phyloP scores from a whole-genome alignment of 2,888 invertebrate species.

The Heliconius ismenius region DNA sequence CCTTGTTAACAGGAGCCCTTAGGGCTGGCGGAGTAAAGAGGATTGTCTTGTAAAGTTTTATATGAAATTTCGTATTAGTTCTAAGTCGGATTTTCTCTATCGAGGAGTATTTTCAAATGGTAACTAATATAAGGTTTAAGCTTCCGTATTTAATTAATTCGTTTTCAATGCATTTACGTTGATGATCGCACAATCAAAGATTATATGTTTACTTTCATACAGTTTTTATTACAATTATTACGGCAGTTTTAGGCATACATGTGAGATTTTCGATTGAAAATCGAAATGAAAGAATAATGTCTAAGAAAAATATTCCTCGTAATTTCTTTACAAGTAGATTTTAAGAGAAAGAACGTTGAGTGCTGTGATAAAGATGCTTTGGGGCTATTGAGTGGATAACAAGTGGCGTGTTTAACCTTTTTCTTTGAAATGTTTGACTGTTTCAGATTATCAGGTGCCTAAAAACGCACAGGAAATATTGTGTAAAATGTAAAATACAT shows the following conservation, averaged over 20 bases:
- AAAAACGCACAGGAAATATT: slow-evolving; percentile 38
- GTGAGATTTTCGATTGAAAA: neutral
- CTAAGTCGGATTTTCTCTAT: slow-evolving; percentile 52
- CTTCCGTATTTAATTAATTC: neutral
- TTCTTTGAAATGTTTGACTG: slow-evolving; percentile 31
- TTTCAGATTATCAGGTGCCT: slow-evolving; percentile 42
- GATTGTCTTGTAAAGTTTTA: slow-evolving; percentile 46
- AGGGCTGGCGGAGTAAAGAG: slow-evolving; percentile 35
- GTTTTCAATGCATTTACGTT: neutral
- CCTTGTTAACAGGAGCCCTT: slow-evolving; percentile 28
- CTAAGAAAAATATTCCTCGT: slow-evolving; percentile 17
- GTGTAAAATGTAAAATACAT: slow-evolving; percentile 2
- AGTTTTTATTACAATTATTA: neutral
- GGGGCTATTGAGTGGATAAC: slow-evolving; percentile 55
- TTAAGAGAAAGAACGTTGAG: slow-evolving; percentile 64
- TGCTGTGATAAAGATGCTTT: slow-evolving; percentile 76
- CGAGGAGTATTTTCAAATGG: slow-evolving; percentile 10
- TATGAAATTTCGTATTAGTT: slow-evolving; percentile 56
- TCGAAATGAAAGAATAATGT: neutral
- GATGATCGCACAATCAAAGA: neutral
- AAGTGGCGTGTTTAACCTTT: slow-evolving; percentile 31
- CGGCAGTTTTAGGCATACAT: neutral
- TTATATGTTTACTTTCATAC: neutral
- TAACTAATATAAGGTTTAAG: neutral
- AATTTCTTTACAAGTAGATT: slow-evolving; percentile 53